Percentiles rank a stretch among this genome's conserved stretches.
phyloP scores from a whole-genome alignment of 2,797 vertebrate species.

The Cyclura pinguis region DNA sequence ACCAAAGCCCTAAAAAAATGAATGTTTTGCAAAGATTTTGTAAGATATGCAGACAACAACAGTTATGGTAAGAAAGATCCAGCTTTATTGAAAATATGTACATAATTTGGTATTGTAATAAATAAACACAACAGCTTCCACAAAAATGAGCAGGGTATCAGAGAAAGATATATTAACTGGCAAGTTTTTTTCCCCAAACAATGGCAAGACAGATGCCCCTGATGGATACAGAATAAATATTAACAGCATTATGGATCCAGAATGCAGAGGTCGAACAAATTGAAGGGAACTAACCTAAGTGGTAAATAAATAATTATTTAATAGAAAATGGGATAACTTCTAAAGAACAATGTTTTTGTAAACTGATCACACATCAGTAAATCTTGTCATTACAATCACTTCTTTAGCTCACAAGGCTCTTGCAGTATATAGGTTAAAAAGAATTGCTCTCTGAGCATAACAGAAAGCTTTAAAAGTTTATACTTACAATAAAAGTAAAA shows the following conservation, averaged over 20 bases:
- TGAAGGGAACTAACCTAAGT: conserved; percentile 74
- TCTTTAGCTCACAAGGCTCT: conserved; percentile 59
- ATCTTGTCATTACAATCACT: conserved; percentile 68
- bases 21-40: neutral
- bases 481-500: conserved; percentile 73
- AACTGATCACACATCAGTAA: conserved; percentile 71
- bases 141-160: conserved; percentile 80
- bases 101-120: conserved; percentile 93
- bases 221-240: conserved; percentile 90
- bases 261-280: conserved; percentile 77
- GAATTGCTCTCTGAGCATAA: conserved; percentile 61
- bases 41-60: conserved; percentile 60
- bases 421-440: conserved; percentile 63
- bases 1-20: neutral
- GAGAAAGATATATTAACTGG: conserved; percentile 82
- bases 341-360: conserved; percentile 75
- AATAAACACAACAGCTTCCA: conserved; percentile 94
- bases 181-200: conserved; percentile 70
- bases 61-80: conserved; percentile 90
- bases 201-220: conserved; percentile 78
- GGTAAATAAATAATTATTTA: conserved; percentile 90
- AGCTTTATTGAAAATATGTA: conserved; percentile 95
- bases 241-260: conserved; percentile 83
- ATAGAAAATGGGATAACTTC: conserved; percentile 69
- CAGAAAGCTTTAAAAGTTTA: conserved; percentile 68